Base-by-base conservation (phyloP, 2,888 invertebrate species). In the Ommatoiulus sabulosus region DNA sequence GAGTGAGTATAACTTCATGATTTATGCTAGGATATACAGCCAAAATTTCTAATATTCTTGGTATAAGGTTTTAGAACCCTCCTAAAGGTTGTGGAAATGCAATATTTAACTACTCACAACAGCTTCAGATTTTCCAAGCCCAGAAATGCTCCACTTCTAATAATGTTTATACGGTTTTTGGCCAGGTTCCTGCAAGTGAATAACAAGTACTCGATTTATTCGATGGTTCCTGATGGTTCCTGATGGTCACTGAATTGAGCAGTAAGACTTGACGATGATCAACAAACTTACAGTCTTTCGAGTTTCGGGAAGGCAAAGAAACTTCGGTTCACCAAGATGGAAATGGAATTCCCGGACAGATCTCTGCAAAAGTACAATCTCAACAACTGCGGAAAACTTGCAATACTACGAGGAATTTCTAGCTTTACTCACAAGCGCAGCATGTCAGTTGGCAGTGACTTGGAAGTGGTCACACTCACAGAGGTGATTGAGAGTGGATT, bases 81-180 rank as follows among this genome's bases (percentile, higher is more conserved):
- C n/a, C n/a, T n/a, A n/a, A 52, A 52, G 52, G 52, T 5, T 52
- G 3, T 52, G 52, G 15, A n/a, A 84, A 44, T 6, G 90, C 90
- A 90, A 89, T 89, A 88, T 88, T 46, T 24, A 85, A 48, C 85
- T 91, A 94, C 95, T 95, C 94, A 97, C 97, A 97, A 92, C 92
- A 95, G 95, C 91, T 95, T 96, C 88, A 97, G 93, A 86, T 94
- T 94, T 90, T 94, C 92, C 89, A 97, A 93, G 90, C 94, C 93
- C 90, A 95, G 94, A 93, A 97, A 96, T 3, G 96, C 95, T 80
- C 96, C 96, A 86, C 94, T 93, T 85, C 94, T 94, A 91, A 97
- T 94, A 24, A 88, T 80, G 87, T 63, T 87, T 85, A 90, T 89
- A 17, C 80, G 88, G 86, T 89, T 90, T 44, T 87, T 87, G 44